These are phyloP conservation scores for Tribolium freemani DNA, from an alignment of 2,888 invertebrate genomes.

Conservation along the genomic window DNA sequence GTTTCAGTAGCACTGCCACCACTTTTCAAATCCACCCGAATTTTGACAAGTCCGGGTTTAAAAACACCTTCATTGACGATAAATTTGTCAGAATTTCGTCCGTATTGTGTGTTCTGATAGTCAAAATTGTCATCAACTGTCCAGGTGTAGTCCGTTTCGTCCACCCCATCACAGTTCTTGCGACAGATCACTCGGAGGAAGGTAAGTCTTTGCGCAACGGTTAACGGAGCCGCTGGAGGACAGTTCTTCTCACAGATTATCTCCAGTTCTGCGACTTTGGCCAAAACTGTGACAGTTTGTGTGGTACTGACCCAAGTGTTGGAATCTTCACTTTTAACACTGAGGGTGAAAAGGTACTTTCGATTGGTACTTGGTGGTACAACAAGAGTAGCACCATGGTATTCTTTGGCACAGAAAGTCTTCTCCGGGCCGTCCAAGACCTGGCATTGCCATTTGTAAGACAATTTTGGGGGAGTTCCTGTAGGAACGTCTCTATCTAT, in stretches of 20 bases:
- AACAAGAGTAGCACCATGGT: background rate
- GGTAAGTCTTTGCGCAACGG: background rate
- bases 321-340: background rate
- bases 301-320: slow-evolving; percentile 5
- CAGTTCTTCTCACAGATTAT: slow-evolving; percentile 39
- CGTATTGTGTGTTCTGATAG: slow-evolving; percentile 35
- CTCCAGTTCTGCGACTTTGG: slow-evolving; percentile 1
- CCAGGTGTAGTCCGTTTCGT: slow-evolving; percentile 23
- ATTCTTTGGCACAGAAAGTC: background rate
- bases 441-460: slow-evolving; percentile 26
- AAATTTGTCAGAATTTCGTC: slow-evolving; percentile 32
- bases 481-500: slow-evolving; percentile 19
- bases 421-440: background rate
- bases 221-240: slow-evolving; percentile 15
- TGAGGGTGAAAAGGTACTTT: slow-evolving; percentile 17
- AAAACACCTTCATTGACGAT: slow-evolving; percentile 27
- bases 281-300: slow-evolving; percentile 20
- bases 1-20: background rate
- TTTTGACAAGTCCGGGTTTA: background rate
- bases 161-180: slow-evolving; percentile 8
- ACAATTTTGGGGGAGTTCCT: background rate
- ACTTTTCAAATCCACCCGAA: background rate
- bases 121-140: slow-evolving; percentile 15
- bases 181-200: slow-evolving; percentile 21
- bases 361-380: background rate